These are phyloP conservation scores for Ferrisia virgata DNA, from an alignment of 2,888 invertebrate species.

Conservation along the genomic window DNA sequence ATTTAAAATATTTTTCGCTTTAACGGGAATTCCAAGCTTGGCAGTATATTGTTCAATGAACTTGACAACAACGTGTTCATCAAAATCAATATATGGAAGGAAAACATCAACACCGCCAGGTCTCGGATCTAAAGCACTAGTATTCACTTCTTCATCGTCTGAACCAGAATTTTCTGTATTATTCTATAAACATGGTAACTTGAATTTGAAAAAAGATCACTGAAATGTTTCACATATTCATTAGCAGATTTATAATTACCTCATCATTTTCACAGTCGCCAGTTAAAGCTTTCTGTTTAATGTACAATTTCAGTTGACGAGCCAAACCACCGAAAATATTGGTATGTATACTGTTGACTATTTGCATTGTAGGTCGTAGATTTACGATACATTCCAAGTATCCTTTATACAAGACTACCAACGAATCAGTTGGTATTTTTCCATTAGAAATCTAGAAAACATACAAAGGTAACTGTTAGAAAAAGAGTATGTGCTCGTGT, in stretches of 20 bases:
- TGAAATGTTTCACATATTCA: background rate
- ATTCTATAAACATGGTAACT: conserved; percentile 11
- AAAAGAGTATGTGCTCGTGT: too few species aligned
- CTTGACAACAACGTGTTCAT: conserved; percentile 59
- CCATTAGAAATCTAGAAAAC: conserved; percentile 62
- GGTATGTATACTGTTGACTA: conserved; percentile 18
- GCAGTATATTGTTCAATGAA: conserved; percentile 56
- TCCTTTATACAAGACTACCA: conserved; percentile 66
- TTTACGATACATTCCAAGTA: conserved; percentile 57
- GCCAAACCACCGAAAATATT: conserved; percentile 24
- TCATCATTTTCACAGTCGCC: background rate
- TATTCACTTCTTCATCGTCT: conserved; percentile 11
- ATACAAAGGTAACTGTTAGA: conserved; percentile 37
- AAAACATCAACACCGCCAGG: conserved; percentile 75
- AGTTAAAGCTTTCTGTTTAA: conserved; percentile 29
- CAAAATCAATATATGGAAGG: conserved; percentile 67
- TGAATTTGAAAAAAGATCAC: background rate
- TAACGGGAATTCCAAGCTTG: background rate
- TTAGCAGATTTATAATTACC: background rate
- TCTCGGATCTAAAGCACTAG: conserved; percentile 64
- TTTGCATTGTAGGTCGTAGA: conserved; percentile 30
- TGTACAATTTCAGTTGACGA: conserved; percentile 38
- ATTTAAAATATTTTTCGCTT: conserved; percentile 35
- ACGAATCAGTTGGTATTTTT: conserved; percentile 57
- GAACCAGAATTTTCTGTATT: conserved; percentile 25